Conservation (phyloP, 1,140 invertebrate genomes). For the Mycetomoellerius zeteki region DNA sequence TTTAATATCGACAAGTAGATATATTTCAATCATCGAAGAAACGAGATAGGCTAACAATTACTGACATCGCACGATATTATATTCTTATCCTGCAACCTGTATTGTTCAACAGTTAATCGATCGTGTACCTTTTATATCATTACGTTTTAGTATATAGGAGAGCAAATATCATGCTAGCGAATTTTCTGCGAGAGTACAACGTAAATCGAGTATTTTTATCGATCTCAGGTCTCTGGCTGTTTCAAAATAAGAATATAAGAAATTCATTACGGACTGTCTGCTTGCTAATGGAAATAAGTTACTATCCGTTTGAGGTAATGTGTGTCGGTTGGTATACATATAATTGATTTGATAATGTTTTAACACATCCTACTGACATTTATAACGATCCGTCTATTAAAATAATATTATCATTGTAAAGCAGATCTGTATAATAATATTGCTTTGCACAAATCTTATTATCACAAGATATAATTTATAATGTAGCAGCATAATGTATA, state of each 20-base stretch:
- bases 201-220: conserved; percentile 14
- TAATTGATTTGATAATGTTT: too few species aligned
- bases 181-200: conserved; percentile 21
- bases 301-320: conserved; percentile 8
- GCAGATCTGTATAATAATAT: too few species aligned
- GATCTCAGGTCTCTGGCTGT: conserved; percentile 7
- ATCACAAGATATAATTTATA: too few species aligned
- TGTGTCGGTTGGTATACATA: too few species aligned
- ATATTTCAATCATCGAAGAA: not conserved
- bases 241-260: not conserved
- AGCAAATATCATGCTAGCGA: not conserved
- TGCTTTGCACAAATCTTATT: too few species aligned
- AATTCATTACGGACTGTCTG: not conserved
- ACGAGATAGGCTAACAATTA: not conserved
- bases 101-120: not conserved
- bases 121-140: not conserved
- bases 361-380: too few species aligned
- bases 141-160: not conserved
- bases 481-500: too few species aligned
- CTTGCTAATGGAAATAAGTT: conserved; percentile 7
- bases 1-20: not conserved
- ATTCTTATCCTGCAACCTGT: not conserved
- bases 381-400: too few species aligned
- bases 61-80: not conserved
- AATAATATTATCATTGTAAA: too few species aligned